A percentile compares a stretch with the other conserved stretches of the same genome.
phyloP scores from a whole-genome alignment of 2,113 vertebrate genomes.

The Noctilio leporinus region DNA sequence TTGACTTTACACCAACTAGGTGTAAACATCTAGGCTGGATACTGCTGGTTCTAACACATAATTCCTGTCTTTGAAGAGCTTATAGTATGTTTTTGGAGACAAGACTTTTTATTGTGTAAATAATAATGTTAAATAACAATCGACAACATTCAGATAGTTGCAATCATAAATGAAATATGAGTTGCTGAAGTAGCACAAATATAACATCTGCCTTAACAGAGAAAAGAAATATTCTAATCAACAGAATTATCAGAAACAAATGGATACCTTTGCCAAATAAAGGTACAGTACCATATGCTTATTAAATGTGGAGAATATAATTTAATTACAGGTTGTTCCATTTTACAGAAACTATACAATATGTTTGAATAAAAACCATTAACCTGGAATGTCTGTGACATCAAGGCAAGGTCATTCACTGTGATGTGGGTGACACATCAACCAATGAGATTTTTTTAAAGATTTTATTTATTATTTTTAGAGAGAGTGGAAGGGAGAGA shows the following conservation, averaged over 20 bases:
- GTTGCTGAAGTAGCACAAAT: neutral
- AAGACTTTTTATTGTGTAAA: neutral
- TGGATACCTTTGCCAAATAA: neutral
- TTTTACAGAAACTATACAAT: neutral
- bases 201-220: neutral
- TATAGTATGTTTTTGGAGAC: neutral
- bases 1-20: neutral
- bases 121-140: conserved; percentile 12
- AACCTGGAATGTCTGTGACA: neutral
- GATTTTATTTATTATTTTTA: too few relatives aligned
- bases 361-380: neutral
- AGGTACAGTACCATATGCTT: neutral
- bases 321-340: neutral
- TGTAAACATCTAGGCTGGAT: neutral
- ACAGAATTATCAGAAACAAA: neutral
- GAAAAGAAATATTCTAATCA: neutral
- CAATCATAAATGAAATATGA: conserved; percentile 16
- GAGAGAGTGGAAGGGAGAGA: too few relatives aligned
- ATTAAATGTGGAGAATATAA: neutral
- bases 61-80: conserved; percentile 15
- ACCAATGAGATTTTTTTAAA: neutral
- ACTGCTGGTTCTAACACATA: neutral
- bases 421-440: neutral
- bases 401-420: neutral
- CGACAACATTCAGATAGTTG: neutral